Evolutionary conservation across 92 coral and sea anemone genomes (phyloP), one percentile per base, ranked within the genome.

Genomic region (Nematostella vectensis): DNA sequence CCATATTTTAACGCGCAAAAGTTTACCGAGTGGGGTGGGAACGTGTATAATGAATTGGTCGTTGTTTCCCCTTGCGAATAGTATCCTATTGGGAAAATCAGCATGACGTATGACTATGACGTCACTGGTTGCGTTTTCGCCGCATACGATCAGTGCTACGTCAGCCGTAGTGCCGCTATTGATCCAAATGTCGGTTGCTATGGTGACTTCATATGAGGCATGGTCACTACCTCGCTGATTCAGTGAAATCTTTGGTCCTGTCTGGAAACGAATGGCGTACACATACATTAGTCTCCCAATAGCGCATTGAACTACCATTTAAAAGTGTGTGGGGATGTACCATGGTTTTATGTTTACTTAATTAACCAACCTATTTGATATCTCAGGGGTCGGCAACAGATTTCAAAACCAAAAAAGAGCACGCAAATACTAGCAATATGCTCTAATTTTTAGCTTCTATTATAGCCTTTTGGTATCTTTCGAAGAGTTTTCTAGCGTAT

Each of bases 141-240:
- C 88, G 25, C 68, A 30, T 9, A 81, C 29, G 25, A 48, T 68
- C 59, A 81, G 27, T 29, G 78, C 73, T 28, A 81, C 72, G 63
- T 77, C 63, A 8, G 88, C 82, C 11, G 82, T 63, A 2, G 88
- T 81, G 1, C 88, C 88, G 9, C 78, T 59, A 28, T 55, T 56
- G 27, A 47, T 58, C 82, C 82, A 81, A 17, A 61, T 39, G 0
- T 80, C 88, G 0, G 88, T 81, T 44, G 74, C 68, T 36, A 81
- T 61, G 58, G 88, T 69, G 39, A 81, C 54, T 26, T 80, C 70
- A 51, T 80, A 74, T 11, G 70, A 50, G 8, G 50, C 45, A 2
- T 37, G 33, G 49, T 50, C 33, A 31, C 27, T 33, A 4, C 50
- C 49, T 31, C 51, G 42, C 12, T 50, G 31, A 17, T 25, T 24